phyloP scores from a whole-genome alignment of 2,797 vertebrate species.

The Pseudotriccus pelzelni region DNA sequence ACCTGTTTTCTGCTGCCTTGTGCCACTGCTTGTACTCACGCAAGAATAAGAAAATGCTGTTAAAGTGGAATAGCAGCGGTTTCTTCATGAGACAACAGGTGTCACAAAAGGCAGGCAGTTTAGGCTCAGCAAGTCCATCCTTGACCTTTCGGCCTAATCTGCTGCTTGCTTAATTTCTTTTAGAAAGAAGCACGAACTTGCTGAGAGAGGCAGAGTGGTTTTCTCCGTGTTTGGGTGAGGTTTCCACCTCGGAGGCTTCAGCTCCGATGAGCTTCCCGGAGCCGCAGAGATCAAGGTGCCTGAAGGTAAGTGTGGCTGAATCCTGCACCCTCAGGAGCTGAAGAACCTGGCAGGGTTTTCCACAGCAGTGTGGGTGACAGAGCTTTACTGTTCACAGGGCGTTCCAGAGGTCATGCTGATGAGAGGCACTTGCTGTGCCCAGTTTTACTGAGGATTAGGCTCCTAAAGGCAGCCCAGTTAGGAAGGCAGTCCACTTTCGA shows the following conservation, averaged over 20 bases:
- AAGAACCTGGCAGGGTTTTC: background rate
- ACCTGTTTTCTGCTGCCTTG: background rate
- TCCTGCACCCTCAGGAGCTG: background rate
- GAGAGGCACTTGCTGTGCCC: background rate
- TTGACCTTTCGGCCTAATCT: background rate
- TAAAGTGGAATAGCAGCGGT: background rate
- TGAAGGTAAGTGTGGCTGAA: background rate
- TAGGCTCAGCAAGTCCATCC: background rate
- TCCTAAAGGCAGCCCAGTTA: background rate
- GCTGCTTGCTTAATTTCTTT: background rate
- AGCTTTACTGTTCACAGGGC: background rate
- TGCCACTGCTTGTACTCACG: background rate
- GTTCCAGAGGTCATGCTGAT: background rate
- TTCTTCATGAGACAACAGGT: background rate
- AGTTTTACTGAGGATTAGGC: background rate
- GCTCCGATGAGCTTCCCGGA: constrained; percentile 77
- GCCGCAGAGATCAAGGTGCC: background rate
- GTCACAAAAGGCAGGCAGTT: background rate
- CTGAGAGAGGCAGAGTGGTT: background rate
- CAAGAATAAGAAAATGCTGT: background rate
- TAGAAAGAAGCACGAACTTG: constrained; percentile 16
- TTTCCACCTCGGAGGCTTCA: constrained; percentile 79
- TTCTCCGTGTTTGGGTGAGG: constrained; percentile 54
- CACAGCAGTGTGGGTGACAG: background rate
- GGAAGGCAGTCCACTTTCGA: background rate